These are phyloP conservation scores for Aphelenchoides besseyi DNA, from an alignment of 1,140 invertebrate species.

Conservation along the genomic window DNA sequence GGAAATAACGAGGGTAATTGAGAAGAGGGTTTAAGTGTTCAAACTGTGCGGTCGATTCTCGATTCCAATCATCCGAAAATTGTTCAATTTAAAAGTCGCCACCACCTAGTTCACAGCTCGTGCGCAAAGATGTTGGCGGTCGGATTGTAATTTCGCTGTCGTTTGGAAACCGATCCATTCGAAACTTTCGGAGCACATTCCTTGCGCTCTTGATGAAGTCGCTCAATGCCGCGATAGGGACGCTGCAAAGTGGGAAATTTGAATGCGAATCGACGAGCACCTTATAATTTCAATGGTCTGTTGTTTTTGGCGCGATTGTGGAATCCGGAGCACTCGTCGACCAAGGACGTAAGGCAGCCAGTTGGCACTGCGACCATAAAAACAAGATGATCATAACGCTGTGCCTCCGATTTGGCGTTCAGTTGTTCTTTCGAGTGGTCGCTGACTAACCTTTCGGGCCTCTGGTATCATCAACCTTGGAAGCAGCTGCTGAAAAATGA, in stretches of 20 bases:
- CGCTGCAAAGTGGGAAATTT: constrained; percentile 2
- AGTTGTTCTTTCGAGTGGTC: not conserved
- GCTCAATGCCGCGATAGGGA: not conserved
- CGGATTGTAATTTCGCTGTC: not conserved
- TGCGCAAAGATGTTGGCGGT: not conserved
- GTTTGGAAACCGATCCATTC: not conserved
- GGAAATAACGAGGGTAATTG: not conserved
- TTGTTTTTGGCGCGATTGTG: too few relatives aligned
- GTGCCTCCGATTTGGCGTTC: not conserved
- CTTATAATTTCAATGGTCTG: too few relatives aligned
- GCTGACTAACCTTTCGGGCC: not conserved
- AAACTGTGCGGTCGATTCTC: too few relatives aligned
- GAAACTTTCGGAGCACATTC: not conserved
- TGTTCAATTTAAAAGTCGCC: not conserved
- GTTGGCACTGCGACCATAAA: too few relatives aligned
- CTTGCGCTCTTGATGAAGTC: not conserved
- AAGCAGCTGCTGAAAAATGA: not conserved
- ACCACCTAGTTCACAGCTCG: too few relatives aligned
- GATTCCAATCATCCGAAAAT: not conserved
- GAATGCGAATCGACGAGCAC: not conserved
- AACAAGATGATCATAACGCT: not conserved
- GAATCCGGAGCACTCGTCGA: too few relatives aligned
- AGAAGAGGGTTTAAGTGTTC: too few relatives aligned
- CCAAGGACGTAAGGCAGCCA: too few relatives aligned
- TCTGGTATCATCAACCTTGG: not conserved